Base-by-base conservation (phyloP, 2,888 invertebrate genomes). In the Drosophila austrosaltans region DNA sequence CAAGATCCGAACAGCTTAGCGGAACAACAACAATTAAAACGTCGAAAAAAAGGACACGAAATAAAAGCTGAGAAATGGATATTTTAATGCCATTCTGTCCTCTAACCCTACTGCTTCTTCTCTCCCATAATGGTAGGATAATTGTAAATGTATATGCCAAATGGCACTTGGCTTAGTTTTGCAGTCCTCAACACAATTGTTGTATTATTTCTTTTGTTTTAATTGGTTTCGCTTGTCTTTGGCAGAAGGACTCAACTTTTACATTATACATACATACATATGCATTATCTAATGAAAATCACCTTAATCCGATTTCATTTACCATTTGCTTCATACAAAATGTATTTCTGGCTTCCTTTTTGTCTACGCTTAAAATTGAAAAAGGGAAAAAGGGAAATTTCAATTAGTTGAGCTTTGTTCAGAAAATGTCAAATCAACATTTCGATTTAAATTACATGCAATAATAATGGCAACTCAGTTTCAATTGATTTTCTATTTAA, bases 111-210 rank as follows among this genome's bases (percentile, higher is more conserved):
- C 69, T 84, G 53, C 69, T 84, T 36, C 68, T 72, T 6, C 61
- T 87, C 63, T 75, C 76, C 53, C 81, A 76, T 76, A 83, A 83
- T 75, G 91, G 90, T 91, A 87, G 73, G 87, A 48, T 67, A 65
- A 71, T 59, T 39, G 32, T 12, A 44, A 54, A 60, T 42, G 22
- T 48, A 12, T 36, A 36, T 36, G 36, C 36, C 36, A 36, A 36
- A 36, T 36, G 10, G 22, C 39, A 58, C n/a, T 53, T 59, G 36
- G 20, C 56, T 36, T 58, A 39, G 54, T 61, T 61, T 61, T 25
- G 20, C 53, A 22, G 7, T 62, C 53, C 58, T 42, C 28, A 42
- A 42, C 39, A 42, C 39, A 57, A 39, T 57, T 57, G 28, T 59
- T 22, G 25, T 39, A n/a, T 36, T 8, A 7, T 36, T 8, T 36